These are phyloP conservation scores for Austrolebias charrua DNA, from an alignment of 2,797 vertebrate genomes.

Conservation along the genomic window DNA sequence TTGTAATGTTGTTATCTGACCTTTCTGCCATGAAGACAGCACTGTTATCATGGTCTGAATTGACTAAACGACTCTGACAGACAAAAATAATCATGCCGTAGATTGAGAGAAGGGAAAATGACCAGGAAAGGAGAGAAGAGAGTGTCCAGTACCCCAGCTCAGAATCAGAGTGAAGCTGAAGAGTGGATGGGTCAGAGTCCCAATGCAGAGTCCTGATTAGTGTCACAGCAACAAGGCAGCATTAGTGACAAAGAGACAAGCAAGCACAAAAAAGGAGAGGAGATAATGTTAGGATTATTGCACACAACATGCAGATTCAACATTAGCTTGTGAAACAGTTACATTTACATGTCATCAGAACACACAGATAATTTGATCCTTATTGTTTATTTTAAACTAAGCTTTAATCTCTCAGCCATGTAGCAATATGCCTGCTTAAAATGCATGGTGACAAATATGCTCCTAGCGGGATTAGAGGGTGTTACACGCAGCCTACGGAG, in stretches of 20 bases:
- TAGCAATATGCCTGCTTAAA: conserved; percentile 41
- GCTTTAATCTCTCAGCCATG: conserved; percentile 13
- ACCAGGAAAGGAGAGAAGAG: conserved; percentile 85
- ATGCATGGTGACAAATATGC: conserved; percentile 52
- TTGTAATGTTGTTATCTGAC: conserved; percentile 24
- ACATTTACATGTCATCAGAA: neutral
- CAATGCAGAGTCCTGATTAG: conserved; percentile 99
- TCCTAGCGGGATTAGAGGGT: conserved; percentile 43
- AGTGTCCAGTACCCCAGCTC: conserved; percentile 98
- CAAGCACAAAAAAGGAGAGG: conserved; percentile 65
- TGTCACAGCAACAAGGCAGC: conserved; percentile 91
- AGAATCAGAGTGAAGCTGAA: conserved; percentile 99
- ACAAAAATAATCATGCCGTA: conserved; percentile 77
- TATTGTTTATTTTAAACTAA: conserved; percentile 5
- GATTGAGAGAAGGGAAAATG: conserved; percentile 76
- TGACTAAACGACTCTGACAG: conserved; percentile 49
- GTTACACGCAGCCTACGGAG: conserved; percentile 64
- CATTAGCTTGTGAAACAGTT: conserved; percentile 20
- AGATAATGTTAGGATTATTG: conserved; percentile 60
- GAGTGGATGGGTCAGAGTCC: conserved; percentile 99
- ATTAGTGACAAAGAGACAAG: conserved; percentile 86
- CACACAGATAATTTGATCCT: no score
- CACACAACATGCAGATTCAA: conserved; percentile 64
- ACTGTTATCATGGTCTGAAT: conserved; percentile 32
- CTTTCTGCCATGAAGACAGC: conserved; percentile 36